Base-by-base conservation (phyloP, 2,888 invertebrate species). In the Eupithecia dodoneata region DNA sequence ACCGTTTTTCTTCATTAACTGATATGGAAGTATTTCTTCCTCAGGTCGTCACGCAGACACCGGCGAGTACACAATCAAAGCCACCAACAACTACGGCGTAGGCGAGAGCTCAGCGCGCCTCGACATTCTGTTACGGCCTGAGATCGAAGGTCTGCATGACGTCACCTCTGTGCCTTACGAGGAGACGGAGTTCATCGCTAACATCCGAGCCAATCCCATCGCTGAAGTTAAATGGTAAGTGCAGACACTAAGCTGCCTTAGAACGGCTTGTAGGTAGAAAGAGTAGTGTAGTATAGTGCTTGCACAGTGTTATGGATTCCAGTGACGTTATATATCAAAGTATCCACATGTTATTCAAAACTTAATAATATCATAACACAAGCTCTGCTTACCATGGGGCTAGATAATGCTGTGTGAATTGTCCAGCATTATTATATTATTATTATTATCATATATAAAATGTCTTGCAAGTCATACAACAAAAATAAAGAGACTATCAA, bases 181-280 rank as follows among this genome's bases (percentile, higher is more conserved):
- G 85, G 96, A 97, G 47, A 97, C 97, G 44, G 96, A 96, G 79
- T 97, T 99, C 89, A 96, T 97, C 83, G 98, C 97, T 55, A 96
- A 97, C 66, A 97, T 99, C 2, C 97, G 97, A 84, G 98, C 99
- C 44, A 98, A 98, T 91, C 99, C 99, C 0, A 96, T 97, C 81
- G 98, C 99, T 2, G 97, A 97, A 82, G 96, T 99, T 2, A 96
- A 97, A 83, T 99, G 99, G 99, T 95, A 73, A 89, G 89, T 18
- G 10, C 12, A 30, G 4, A 30, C 4, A 18, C 59, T 59, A n/a
- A n/a, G n/a, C n/a, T n/a, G 18, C 10, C 59, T 18, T 63, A 63
- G 30, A 18, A 30, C 52, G 15, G 10, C 52, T 1, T 10, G 63
- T 52, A 45, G 6, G 52, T 63, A 0, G 63, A 30, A 18, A 63